Base-by-base conservation (phyloP, 2,113 vertebrate genomes). In the Pitta sordida region DNA sequence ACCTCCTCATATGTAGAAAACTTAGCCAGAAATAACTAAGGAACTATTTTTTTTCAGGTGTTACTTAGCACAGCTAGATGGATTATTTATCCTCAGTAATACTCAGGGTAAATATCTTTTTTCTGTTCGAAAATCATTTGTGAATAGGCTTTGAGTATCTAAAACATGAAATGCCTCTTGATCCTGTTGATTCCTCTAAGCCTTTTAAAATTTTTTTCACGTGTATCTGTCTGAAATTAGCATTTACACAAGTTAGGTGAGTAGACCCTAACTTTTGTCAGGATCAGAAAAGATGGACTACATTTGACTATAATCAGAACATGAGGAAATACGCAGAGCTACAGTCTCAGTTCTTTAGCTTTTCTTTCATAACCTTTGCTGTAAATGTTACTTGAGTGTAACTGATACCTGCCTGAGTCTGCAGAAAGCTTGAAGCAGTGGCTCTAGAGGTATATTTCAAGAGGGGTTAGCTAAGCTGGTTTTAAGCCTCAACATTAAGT, bases 11-110 rank as follows among this genome's bases (percentile, higher is more conserved):
- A 76, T 73, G 32, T 23, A 58, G 32, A 68, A 26, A 82, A 43
- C 46, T 85, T 79, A 80, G 75, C 75, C 87, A 94, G 87, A 90
- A 94, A 93, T 86, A 95, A 82, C 70, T 84, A 90, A 83, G 84
- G 68, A 81, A 82, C 49, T 65, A 2, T 68, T 94, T 83, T 94
- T 69, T 94, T 86, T 70, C 48, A 90, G n/a, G 44, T 86, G 76
- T 69, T 93, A 13, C 80, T 93, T 91, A 92, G 55, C 78, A 79
- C 77, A 95, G 78, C 75, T 92, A 78, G 81, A 64, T 85, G 43
- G 32, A 90, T 95, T 94, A 91, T 80, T 91, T 63, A 64, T 83
- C 53, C 44, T 93, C 84, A 37, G 43, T 91, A 93, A 94, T 94
- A 77, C 64, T 90, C 19, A 43, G 27, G 63, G 71, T 19, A 96